Evolutionary conservation across 2,888 invertebrate genomes (phyloP).

Genomic region (Mythimna albipuncta): DNA sequence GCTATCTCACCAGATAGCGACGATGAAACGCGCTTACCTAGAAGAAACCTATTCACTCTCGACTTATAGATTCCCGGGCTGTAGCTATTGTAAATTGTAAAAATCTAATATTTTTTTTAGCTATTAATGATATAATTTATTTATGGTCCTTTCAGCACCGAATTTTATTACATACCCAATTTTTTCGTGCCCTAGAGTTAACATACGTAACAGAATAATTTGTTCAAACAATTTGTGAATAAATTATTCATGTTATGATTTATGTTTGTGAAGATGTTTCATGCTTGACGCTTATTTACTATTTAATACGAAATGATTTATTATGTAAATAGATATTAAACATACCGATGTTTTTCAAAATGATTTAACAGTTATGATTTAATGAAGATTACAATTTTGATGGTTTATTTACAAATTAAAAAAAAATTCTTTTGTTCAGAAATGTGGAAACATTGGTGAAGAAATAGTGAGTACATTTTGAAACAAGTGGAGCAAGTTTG

Average conservation of each 20-base stretch:
- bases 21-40: too few species aligned
- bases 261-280: background rate
- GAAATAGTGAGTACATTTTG: too few species aligned
- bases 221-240: background rate
- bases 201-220: background rate
- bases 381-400: background rate
- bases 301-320: background rate
- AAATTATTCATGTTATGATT: background rate
- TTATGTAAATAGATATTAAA: background rate
- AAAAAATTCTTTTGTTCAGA: too few species aligned
- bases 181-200: background rate
- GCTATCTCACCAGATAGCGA: too few species aligned
- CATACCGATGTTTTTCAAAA: background rate
- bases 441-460: too few species aligned
- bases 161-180: background rate
- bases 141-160: background rate
- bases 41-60: too few species aligned
- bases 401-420: too few species aligned
- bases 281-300: background rate
- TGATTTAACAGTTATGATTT: background rate
- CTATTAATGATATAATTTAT: background rate
- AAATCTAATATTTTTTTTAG: background rate
- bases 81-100: too few species aligned
- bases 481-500: too few species aligned
- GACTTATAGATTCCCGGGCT: too few species aligned